Evolutionary conservation across 2,888 invertebrate species (phyloP), one percentile per base, ranked within the genome.

Genomic region (Augiades crinisus): DNA sequence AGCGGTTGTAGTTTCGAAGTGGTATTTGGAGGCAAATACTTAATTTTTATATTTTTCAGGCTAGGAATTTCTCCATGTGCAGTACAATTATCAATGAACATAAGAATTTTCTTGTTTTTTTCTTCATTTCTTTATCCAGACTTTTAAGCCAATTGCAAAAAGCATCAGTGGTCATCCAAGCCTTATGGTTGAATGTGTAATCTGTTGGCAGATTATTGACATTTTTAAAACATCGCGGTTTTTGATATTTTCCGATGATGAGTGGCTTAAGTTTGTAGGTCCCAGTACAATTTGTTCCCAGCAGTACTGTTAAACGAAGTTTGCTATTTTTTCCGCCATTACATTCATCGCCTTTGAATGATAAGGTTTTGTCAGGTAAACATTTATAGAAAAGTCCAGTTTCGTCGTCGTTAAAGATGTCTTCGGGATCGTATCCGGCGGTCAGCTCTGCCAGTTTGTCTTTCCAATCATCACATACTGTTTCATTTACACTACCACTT

Each of bases 41-140:
- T 55, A 49, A 57, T 56, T 62, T 60, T 59, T 57, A 60, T 54
- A 50, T 60, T 56, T 57, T 47, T 55, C 51, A 60, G 51, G 31
- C 53, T 53, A 50, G 58, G 57, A 50, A 59, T 59, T 36, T 60
- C 58, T 51, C 49, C 47, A 31, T 57, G 59, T 27, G 47, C 53
- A 47, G 55, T 58, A 55, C 56, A 56, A 57, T 60, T 60, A 56
- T 60, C 58, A 41, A 62, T 51, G 55, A 63, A 58, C 51, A 57
- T 55, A 24, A 58, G 53, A 60, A 55, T 63, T 58, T 58, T 61
- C 54, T 58, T 52, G 40, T 55, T 58, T 55, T 50, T 54, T 44
- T 50, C 36, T 60, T 53, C 57, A 58, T 58, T 27, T 59, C 54
- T 57, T 61, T 55, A 56, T 59, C 55, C 38, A 59, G 54, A 51